Evolutionary conservation across 2,113 vertebrate species (phyloP).

Genomic region (Hirundichthys speculiger): DNA sequence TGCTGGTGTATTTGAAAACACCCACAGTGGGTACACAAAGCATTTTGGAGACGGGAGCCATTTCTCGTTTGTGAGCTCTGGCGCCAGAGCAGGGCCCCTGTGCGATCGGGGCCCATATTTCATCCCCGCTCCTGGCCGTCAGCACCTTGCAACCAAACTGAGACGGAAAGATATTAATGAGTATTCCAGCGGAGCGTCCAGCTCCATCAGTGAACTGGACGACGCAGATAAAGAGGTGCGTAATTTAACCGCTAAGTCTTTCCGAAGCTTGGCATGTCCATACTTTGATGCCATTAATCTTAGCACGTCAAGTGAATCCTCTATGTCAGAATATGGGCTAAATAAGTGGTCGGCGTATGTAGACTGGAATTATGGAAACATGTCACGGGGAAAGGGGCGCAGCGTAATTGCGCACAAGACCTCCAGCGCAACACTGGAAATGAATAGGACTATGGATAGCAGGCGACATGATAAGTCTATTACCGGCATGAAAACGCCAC

Average conservation of each 20-base stretch:
- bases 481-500: constrained; percentile 56
- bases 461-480: constrained; percentile 33
- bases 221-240: constrained; percentile 98
- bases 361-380: constrained; percentile 87
- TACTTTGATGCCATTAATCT: constrained; percentile 92
- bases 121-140: constrained; percentile 87
- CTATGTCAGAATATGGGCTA: constrained; percentile 86
- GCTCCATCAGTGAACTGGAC: constrained; percentile 95
- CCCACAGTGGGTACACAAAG: constrained; percentile 75
- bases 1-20: constrained; percentile 76
- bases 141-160: constrained; percentile 88
- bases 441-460: constrained; percentile 58
- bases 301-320: constrained; percentile 90
- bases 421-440: constrained; percentile 68
- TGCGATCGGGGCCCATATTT: constrained; percentile 75
- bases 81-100: constrained; percentile 67
- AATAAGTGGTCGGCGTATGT: constrained; percentile 93
- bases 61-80: constrained; percentile 79
- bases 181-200: constrained; percentile 93
- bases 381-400: constrained; percentile 59
- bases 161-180: constrained; percentile 88
- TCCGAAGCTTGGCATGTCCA: constrained; percentile 94
- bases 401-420: constrained; percentile 71
- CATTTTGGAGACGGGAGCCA: constrained; percentile 87
- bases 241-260: constrained; percentile 92